A percentile compares a stretch with the other conserved stretches of the same genome.
phyloP scores from a whole-genome alignment of 23 tunicate species.

The Trididemnum nubilum region DNA sequence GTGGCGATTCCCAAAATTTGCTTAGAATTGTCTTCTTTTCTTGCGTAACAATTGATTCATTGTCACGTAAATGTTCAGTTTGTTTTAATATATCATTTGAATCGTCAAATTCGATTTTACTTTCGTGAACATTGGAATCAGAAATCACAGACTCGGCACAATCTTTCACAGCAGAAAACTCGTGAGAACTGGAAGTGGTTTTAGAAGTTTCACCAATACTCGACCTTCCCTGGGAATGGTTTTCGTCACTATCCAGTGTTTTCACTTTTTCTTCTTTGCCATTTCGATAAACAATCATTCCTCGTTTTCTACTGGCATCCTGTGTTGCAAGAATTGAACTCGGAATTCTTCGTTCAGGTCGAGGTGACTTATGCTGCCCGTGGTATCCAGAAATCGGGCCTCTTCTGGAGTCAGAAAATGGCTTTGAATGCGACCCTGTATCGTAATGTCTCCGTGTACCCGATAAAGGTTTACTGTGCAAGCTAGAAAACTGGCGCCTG shows the following conservation, averaged over 20 bases:
- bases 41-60: not conserved
- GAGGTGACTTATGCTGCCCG: not conserved
- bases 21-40: slow-evolving; percentile 44
- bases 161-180: too few relatives aligned
- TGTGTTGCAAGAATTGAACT: not conserved
- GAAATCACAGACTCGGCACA: too few relatives aligned
- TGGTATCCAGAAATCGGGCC: not conserved
- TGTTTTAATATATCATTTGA: too few relatives aligned
- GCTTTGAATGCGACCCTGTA: too few relatives aligned
- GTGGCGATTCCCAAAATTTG: slow-evolving; percentile 77
- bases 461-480: too few relatives aligned
- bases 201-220: not conserved
- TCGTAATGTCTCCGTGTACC: too few relatives aligned
- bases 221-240: not conserved
- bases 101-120: too few relatives aligned
- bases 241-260: slow-evolving; percentile 31
- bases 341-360: not conserved
- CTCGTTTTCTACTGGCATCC: not conserved
- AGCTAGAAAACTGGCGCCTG: too few relatives aligned
- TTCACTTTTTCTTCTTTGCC: slow-evolving; percentile 68
- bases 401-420: not conserved
- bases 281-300: slow-evolving; percentile 69
- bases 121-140: too few relatives aligned
- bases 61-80: too few relatives aligned
- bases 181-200: too few relatives aligned